Percentiles rank a stretch among this genome's conserved stretches.
phyloP scores from a whole-genome alignment of 2,888 invertebrate species.

The Julus scandinavius region DNA sequence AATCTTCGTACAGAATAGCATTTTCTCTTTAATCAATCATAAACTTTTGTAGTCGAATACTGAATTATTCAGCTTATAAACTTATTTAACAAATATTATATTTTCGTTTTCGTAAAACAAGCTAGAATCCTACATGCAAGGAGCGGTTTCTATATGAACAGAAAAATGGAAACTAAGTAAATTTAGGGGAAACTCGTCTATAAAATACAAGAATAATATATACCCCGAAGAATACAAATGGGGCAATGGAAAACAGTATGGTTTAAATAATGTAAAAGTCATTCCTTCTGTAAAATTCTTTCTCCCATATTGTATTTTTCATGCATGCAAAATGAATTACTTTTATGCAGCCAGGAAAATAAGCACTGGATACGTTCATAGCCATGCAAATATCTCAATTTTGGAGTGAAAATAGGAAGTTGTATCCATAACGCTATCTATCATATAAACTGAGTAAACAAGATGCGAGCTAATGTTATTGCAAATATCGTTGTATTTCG shows the following conservation, averaged over 20 bases:
- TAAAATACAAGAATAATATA: conserved; percentile 19
- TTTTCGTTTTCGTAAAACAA: neutral
- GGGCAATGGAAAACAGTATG: neutral
- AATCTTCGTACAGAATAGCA: neutral
- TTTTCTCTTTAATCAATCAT: neutral
- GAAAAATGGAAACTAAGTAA: conserved; percentile 7
- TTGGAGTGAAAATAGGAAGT: neutral
- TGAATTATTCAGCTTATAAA: neutral
- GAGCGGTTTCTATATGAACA: neutral
- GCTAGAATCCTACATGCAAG: neutral
- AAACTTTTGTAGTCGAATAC: neutral
- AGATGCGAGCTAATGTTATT: conserved; percentile 9
- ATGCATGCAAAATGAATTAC: conserved; percentile 21
- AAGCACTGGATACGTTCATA: neutral
- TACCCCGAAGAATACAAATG: neutral
- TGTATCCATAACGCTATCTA: conserved; percentile 21
- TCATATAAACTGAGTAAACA: conserved; percentile 33
- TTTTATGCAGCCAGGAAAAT: neutral
- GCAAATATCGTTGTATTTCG: neutral
- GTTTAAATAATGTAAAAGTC: conserved; percentile 14
- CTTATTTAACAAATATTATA: neutral
- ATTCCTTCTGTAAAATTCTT: conserved; percentile 4
- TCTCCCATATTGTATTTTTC: neutral
- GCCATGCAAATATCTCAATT: neutral
- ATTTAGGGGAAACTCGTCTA: neutral